phyloP scores from a whole-genome alignment of 2,888 invertebrate genomes.

The Leucozona laternaria region DNA sequence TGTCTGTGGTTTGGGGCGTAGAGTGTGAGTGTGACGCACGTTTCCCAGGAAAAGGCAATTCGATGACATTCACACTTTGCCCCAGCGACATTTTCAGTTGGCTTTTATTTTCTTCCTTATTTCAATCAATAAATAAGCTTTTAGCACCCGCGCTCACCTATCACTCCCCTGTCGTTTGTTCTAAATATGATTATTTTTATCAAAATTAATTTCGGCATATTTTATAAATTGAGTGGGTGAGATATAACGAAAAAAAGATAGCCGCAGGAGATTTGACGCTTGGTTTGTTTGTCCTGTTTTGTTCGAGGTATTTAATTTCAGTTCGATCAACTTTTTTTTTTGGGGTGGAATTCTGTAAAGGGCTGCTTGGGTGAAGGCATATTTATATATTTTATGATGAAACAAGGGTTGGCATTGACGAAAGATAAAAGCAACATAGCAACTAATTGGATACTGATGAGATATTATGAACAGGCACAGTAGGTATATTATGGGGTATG shows the following conservation, averaged over 20 bases:
- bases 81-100: slow-evolving; percentile 1
- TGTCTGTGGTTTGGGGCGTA: background rate
- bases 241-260: background rate
- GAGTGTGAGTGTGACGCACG: background rate
- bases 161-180: background rate
- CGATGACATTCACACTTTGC: slow-evolving; percentile 12
- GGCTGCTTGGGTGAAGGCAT: background rate
- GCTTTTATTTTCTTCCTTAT: background rate
- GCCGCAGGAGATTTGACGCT: slow-evolving; percentile 2
- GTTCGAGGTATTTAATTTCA: background rate
- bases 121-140: slow-evolving; percentile 28
- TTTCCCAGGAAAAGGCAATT: slow-evolving; percentile 6
- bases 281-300: background rate
- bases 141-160: background rate
- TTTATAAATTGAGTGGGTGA: background rate
- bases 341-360: background rate
- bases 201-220: slow-evolving; percentile 3
- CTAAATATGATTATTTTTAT: slow-evolving; percentile 6
- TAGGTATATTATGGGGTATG: background rate
- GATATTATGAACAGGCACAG: slow-evolving; percentile 12
- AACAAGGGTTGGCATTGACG: slow-evolving; percentile 23
- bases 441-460: slow-evolving; percentile 48
- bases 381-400: slow-evolving; percentile 3
- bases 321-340: background rate
- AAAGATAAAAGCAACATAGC: slow-evolving; percentile 15